These are phyloP conservation scores for Glossosoma conforme DNA, from an alignment of 1,140 invertebrate species.

Conservation along the genomic window DNA sequence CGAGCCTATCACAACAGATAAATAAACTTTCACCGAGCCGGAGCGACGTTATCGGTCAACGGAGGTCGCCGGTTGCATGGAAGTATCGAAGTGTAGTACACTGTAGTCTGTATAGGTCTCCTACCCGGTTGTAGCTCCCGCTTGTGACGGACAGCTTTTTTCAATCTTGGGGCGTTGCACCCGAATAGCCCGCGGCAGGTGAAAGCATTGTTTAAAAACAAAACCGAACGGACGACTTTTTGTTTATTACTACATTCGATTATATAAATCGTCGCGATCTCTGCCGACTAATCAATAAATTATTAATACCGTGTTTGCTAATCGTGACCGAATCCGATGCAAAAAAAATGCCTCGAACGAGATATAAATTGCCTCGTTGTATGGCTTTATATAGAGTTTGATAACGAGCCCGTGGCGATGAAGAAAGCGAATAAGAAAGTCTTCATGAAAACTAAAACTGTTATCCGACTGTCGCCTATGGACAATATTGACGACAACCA, in stretches of 20 bases:
- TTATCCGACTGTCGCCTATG: not conserved
- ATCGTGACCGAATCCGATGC: conserved; percentile 12
- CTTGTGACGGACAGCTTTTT: not conserved
- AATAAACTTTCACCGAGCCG: not conserved
- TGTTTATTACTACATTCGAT: conserved; percentile 9
- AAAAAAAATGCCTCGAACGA: conserved; percentile 10
- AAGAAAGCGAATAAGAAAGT: conserved; percentile 16
- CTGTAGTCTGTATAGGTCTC: no score
- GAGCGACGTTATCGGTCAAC: not conserved
- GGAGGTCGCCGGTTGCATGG: no score
- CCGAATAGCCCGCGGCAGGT: conserved; percentile 10
- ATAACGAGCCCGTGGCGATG: not conserved
- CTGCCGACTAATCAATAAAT: conserved; percentile 18
- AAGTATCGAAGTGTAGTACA: not conserved
- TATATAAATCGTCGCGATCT: conserved; percentile 17
- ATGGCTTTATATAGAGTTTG: conserved; percentile 13
- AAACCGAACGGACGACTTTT: conserved; percentile 1
- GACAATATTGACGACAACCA: conserved; percentile 9
- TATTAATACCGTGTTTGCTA: conserved; percentile 5
- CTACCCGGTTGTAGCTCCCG: not conserved
- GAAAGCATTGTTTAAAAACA: conserved; percentile 12
- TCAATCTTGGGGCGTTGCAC: conserved; percentile 2
- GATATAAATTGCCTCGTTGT: conserved; percentile 16
- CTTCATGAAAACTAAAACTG: not conserved
- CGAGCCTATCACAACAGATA: not conserved